Conservation (phyloP, 2,113 vertebrate genomes). For the Chloebia gouldiae region DNA sequence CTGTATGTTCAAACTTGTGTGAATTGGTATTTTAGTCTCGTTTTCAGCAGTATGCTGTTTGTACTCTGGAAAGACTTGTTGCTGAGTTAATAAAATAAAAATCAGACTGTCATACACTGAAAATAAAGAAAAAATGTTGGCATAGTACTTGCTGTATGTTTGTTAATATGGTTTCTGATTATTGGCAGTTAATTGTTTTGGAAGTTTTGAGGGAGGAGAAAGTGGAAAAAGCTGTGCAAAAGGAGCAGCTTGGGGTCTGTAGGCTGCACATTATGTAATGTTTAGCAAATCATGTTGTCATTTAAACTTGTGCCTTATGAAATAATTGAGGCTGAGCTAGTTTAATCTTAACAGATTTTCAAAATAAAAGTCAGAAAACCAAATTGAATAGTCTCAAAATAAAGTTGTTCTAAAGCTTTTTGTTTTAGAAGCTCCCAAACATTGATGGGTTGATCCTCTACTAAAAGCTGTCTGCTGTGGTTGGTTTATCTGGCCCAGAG, state of each 20-base stretch:
- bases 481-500: neutral
- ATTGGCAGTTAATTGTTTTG: neutral
- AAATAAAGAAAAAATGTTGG: neutral
- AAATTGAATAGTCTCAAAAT: neutral
- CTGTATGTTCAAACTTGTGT: neutral
- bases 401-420: neutral
- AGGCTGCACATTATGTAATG: neutral
- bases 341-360: neutral
- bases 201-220: neutral
- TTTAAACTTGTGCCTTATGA: neutral
- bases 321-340: neutral
- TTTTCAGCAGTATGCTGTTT: neutral
- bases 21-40: neutral
- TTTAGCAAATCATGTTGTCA: neutral
- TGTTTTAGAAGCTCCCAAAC: neutral
- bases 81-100: neutral
- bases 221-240: neutral
- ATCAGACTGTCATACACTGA: neutral
- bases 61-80: neutral
- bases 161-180: neutral
- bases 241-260: neutral
- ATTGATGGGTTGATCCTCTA: neutral
- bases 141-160: neutral
- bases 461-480: neutral
- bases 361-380: neutral